phyloP scores from a whole-genome alignment of 2,888 invertebrate species.

The Thymelicus lineola region DNA sequence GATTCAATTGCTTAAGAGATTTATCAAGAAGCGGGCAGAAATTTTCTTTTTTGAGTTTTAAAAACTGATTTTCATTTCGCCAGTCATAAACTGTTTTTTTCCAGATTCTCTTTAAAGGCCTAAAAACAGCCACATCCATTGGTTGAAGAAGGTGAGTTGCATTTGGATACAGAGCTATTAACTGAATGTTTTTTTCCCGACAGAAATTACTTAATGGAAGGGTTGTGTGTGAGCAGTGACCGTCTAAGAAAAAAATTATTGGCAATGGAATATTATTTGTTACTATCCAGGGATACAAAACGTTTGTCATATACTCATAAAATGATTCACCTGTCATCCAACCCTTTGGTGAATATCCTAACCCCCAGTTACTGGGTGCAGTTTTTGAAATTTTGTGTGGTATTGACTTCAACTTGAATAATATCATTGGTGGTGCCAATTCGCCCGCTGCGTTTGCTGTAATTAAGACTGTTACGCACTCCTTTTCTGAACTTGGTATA shows the following conservation, averaged over 20 bases:
- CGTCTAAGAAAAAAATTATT: conserved; percentile 42
- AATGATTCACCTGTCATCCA: conserved; percentile 40
- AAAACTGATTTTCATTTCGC: no score
- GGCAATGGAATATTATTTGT: conserved; percentile 45
- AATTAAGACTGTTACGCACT: conserved; percentile 38
- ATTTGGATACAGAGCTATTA: no score
- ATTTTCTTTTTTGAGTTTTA: no score
- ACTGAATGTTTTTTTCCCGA: no score
- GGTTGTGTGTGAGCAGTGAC: conserved; percentile 36
- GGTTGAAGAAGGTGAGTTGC: no score
- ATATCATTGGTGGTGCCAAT: conserved; percentile 38
- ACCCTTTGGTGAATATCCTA: conserved; percentile 34
- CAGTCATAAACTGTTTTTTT: no score
- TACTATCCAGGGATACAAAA: conserved; percentile 52
- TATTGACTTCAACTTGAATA: conserved; percentile 36
- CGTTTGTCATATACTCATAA: conserved; percentile 40
- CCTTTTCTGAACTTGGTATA: conserved; percentile 34
- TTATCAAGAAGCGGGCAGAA: no score
- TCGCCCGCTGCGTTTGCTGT: conserved; percentile 38
- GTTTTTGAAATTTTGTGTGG: conserved; percentile 37
- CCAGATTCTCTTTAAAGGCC: no score
- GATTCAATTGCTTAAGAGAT: no score
- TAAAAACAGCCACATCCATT: no score
- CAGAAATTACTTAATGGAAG: no score
- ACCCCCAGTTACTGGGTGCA: conserved; percentile 34